Base-by-base conservation (phyloP, 2,888 invertebrate species). In the Tiliacea aurago region DNA sequence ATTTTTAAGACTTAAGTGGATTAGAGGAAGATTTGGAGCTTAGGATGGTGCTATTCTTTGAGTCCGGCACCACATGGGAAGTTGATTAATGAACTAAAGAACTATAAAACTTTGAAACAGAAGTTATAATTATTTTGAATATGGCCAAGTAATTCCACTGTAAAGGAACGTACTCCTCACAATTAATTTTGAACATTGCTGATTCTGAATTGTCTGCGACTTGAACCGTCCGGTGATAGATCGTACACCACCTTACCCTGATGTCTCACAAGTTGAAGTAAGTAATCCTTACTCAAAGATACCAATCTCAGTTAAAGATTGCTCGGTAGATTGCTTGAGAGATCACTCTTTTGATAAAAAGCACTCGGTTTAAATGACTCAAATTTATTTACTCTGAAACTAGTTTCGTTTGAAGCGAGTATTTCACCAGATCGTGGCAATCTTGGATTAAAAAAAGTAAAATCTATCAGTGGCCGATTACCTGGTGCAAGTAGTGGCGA, bases 321-420 rank as follows among this genome's bases (percentile, higher is more conserved):
- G 64, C 67, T 70, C 11, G 15, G 53, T 18, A 70, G 77, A 83
- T 83, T 56, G 70, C 70, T 56, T 76, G 33, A 28, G 66, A 80
- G 71, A 80, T 77, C 53, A 61, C 43, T 70, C 56, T 66, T 53
- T 65, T 56, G 76, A 84, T 84, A 76, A 76, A 80, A 82, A 63
- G 69, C 66, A 58, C 58, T 79, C 23, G 4, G 47, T 41, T 56
- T 73, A 69, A 84, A 84, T 80, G 53, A 71, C 59, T 76, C 63
- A 76, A 70, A 76, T 80, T 72, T 76, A 80, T 84, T 81, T 73
- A 66, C 64, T 66, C 11, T 47, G 49, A 41, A 71, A 76, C 82
- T 84, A 80, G 67, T 76, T 71, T 68, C 33, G 49, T 69, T 80
- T 70, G 28, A 64, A 51, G 20, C 37, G 18, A n/a, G 33, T 49